Evolutionary conservation across 2,888 invertebrate species (phyloP).

Genomic region (Anoplius nigerrimus): DNA sequence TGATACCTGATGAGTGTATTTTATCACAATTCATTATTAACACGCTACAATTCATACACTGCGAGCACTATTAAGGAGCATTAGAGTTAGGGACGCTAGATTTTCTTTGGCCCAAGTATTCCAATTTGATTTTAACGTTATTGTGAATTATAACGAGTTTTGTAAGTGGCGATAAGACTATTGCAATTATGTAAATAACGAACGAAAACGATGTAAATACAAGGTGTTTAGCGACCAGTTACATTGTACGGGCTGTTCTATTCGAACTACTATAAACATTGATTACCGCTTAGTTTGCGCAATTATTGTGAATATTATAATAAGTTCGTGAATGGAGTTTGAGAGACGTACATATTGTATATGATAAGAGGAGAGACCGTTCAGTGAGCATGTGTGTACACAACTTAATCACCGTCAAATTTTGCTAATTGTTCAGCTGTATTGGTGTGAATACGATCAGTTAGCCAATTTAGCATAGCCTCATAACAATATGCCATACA

Average conservation of each 20-base stretch:
- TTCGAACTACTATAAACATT: constrained; percentile 38
- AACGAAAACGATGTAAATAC: constrained; percentile 45
- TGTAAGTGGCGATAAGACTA: constrained; percentile 24
- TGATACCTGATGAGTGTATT: constrained; percentile 2
- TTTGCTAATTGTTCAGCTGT: neutral
- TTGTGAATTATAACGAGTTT: constrained; percentile 25
- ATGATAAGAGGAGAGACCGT: constrained; percentile 19
- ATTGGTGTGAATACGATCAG: constrained; percentile 27
- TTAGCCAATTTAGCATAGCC: constrained; percentile 46
- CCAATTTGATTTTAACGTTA: constrained; percentile 19
- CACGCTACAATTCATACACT: constrained; percentile 25
- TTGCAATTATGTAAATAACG: constrained; percentile 49
- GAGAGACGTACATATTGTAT: constrained; percentile 13
- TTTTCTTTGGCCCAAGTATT: constrained; percentile 29
- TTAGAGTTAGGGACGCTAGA: constrained; percentile 19
- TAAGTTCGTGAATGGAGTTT: constrained; percentile 31
- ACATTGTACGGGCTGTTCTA: constrained; percentile 45
- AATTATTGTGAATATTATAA: constrained; percentile 22
- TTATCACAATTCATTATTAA: constrained; percentile 2
- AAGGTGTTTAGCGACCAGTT: constrained; percentile 37
- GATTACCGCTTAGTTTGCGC: constrained; percentile 19
- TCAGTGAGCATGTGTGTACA: constrained; percentile 22
- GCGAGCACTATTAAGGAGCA: constrained; percentile 10
- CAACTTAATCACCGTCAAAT: neutral
- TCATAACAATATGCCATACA: constrained; percentile 13